Evolutionary conservation across 2,888 invertebrate species (phyloP), one percentile per base, ranked within the genome.

Genomic region (Drosophila rellima): DNA sequence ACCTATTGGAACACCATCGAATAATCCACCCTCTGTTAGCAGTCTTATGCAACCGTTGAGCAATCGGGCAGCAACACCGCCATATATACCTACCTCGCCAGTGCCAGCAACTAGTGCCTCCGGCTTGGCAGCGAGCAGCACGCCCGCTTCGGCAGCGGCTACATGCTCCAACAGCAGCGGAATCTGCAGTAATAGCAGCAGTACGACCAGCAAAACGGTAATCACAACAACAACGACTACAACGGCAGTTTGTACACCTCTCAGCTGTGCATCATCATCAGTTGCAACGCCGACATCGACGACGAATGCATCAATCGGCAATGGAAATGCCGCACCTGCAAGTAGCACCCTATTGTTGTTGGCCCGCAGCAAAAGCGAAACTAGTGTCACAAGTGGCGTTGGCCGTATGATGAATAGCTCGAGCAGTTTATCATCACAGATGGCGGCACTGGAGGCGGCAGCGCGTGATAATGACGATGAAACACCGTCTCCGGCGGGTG

Each of bases 381-480:
- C 65, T 33, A 65, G 37, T 7, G 50, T 62, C 3, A 40, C 65
- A 0, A 37, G 59, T 42, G 72, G 42, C 1, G 55, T 73, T 0
- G 20, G 69, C n/a, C 88, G 82, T 2, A 69, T 87, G 68, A 87
- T 87, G 50, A 82, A 80, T 50, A 88, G 78, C 51, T 93, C 93
- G n/a, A 94, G 94, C 17, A 92, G 92, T 63, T 94, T 95, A 90
- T 95, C 96, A 18, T 95, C 95, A 10, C 95, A 95, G 91, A 95
- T 95, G 94, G 95, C 96, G 13, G 95, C 96, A 4, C 94, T 96
- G 56, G 95, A 94, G 78, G 95, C 95, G 5, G 95, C 95, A 4
- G 94, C 95, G 0, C 94, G 95, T 29, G 95, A 95, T 78, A 94
- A 94, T 80, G 95, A 94, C 72, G 94, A 95, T 72, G 95, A 95